Base-by-base conservation (phyloP, 2,888 invertebrate genomes). In the Parasteatoda lunata region DNA sequence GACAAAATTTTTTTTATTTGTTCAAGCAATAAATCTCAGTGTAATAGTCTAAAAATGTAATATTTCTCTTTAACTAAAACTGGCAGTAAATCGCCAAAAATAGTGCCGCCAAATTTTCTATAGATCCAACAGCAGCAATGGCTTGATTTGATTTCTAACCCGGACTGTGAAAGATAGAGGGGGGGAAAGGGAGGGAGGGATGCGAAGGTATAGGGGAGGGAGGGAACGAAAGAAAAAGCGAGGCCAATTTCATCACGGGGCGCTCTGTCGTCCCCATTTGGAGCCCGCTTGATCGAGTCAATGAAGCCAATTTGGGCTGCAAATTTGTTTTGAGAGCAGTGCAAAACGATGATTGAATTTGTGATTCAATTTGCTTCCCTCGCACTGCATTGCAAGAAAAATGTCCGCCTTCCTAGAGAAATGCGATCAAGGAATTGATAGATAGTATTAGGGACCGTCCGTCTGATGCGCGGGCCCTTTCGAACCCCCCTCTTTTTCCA, bases 291-390 rank as follows among this genome's bases (percentile, higher is more conserved):
- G 89, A 89, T 89, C 89, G 82, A 86, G 89, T 89, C 89, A 89
- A 89, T 89, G 88, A 89, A 89, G 89, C 86, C 87, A 89, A 89
- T 89, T 89, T 89, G 82, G 83, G 88, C 85, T 88, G 86, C 89
- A 89, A 89, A 89, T 89, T 89, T 89, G 89, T 89, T 89, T 89
- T 89, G 88, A 89, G 89, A 84, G 88, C 88, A 86, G 84, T 86
- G 88, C 89, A 89, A 89, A 89, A 87, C 89, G 89, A 88, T 89
- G 89, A 89, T 89, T 89, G 89, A 88, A 89, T 89, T 89, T 89
- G 86, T 89, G 89, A 89, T 89, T 88, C 86, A 89, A 89, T 89
- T 89, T 89, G 70, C 76, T 52, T 5, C 45, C 65, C 78, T 72
- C 75, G 71, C 72, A 59, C 47, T 64, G 47, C 75, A 77, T 13